phyloP scores from a whole-genome alignment of 2,113 vertebrate genomes.

The Clarias magur region DNA sequence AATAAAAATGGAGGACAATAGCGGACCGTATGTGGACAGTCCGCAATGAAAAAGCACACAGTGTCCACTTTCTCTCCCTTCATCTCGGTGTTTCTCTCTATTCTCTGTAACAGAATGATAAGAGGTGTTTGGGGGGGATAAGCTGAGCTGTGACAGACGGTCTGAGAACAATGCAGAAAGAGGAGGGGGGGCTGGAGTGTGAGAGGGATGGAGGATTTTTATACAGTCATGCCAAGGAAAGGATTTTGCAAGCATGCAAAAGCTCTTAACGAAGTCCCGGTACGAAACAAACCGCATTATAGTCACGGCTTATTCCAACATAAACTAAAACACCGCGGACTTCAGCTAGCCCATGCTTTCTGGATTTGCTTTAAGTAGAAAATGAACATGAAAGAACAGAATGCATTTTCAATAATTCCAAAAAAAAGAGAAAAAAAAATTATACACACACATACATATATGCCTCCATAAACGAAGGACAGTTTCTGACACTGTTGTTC shows the following conservation, averaged over 20 bases:
- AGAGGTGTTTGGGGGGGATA: constrained; percentile 26
- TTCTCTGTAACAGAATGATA: constrained; percentile 32
- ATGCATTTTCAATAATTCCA: neutral
- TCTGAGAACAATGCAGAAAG: constrained; percentile 13
- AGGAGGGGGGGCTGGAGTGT: neutral
- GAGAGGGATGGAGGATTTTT: constrained; percentile 23
- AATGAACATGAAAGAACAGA: neutral
- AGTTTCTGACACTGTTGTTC: too few species aligned
- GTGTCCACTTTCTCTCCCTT: constrained; percentile 27
- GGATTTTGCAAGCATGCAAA: constrained; percentile 29
- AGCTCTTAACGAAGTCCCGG: constrained; percentile 23
- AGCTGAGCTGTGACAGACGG: constrained; percentile 26
- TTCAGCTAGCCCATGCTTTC: neutral
- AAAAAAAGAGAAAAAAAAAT: neutral
- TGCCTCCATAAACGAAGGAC: too few species aligned
- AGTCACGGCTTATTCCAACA: neutral
- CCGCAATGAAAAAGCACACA: constrained; percentile 22
- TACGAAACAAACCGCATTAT: constrained; percentile 6
- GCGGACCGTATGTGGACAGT: neutral
- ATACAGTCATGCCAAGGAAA: constrained; percentile 33
- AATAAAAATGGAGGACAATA: constrained; percentile 24
- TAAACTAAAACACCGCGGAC: neutral
- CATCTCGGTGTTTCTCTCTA: constrained; percentile 4
- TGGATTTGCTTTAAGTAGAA: neutral
- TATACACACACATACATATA: too few species aligned